phyloP scores from a whole-genome alignment of 2,113 vertebrate genomes.

The Sinosuthora webbiana region DNA sequence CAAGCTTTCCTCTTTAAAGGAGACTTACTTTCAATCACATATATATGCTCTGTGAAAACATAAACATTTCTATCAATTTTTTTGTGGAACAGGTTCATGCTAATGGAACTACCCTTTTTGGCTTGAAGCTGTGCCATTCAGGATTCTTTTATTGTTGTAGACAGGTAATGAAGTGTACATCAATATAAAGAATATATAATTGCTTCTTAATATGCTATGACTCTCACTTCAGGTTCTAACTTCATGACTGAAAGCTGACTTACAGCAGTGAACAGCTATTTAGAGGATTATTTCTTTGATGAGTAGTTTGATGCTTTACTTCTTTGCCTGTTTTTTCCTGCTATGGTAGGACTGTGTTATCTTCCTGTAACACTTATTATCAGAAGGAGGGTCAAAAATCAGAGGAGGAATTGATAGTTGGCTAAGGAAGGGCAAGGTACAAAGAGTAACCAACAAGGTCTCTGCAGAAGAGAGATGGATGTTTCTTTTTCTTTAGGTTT shows the following conservation, averaged over 20 bases:
- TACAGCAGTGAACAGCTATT: not conserved
- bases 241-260: not conserved
- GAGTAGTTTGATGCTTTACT: not conserved
- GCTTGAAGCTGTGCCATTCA: not conserved
- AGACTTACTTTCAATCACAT: not conserved
- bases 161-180: not conserved
- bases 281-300: not conserved
- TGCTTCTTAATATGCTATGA: not conserved
- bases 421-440: conserved; percentile 44
- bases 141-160: not conserved
- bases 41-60: not conserved
- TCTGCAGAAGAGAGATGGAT: not conserved
- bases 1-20: not conserved
- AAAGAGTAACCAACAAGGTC: not conserved
- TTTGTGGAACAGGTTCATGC: not conserved
- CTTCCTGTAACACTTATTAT: not conserved
- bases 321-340: not conserved
- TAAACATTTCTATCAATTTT: not conserved
- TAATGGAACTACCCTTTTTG: not conserved
- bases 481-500: not conserved
- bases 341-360: not conserved
- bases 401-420: conserved; percentile 17
- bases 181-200: not conserved
- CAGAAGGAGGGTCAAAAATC: conserved; percentile 38
- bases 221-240: not conserved